phyloP scores from a whole-genome alignment of 2,113 vertebrate genomes.

The Nesogale talazaci region DNA sequence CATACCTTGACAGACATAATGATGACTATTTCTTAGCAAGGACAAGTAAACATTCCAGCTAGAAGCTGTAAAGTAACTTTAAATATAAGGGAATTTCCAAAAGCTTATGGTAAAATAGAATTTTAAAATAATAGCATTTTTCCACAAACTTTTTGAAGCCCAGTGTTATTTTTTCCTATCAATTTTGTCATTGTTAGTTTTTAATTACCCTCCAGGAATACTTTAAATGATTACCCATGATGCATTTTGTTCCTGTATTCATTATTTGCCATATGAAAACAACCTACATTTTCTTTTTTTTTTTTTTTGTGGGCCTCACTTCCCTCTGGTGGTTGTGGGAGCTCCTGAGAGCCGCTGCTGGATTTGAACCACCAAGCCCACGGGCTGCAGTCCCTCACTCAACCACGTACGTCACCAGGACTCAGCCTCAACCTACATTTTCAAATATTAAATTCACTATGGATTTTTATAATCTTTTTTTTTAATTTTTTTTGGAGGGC shows the following conservation, averaged over 20 bases:
- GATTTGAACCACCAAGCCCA: too few relatives aligned
- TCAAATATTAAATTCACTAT: neutral
- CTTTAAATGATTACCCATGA: neutral
- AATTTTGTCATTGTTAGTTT: neutral
- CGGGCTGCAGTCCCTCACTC: too few relatives aligned
- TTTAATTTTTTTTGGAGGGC: too few relatives aligned
- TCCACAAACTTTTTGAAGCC: too few relatives aligned
- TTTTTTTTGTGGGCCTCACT: too few relatives aligned
- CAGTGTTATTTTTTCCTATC: neutral
- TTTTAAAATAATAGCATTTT: too few relatives aligned
- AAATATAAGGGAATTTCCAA: neutral
- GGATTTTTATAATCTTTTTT: neutral
- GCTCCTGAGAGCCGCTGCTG: too few relatives aligned
- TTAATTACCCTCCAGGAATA: neutral
- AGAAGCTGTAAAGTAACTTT: slow-evolving; percentile 22
- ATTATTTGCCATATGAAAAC: neutral
- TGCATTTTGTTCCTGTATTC: neutral
- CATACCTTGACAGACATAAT: neutral
- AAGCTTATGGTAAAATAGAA: too few relatives aligned
- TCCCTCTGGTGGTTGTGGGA: too few relatives aligned
- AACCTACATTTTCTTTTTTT: neutral
- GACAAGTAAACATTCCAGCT: neutral
- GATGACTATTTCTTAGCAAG: neutral
- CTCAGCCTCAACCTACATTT: neutral
- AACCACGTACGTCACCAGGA: too few relatives aligned